Evolutionary conservation across 2,888 invertebrate species (phyloP).

Genomic region (Heliconius ismenius): DNA sequence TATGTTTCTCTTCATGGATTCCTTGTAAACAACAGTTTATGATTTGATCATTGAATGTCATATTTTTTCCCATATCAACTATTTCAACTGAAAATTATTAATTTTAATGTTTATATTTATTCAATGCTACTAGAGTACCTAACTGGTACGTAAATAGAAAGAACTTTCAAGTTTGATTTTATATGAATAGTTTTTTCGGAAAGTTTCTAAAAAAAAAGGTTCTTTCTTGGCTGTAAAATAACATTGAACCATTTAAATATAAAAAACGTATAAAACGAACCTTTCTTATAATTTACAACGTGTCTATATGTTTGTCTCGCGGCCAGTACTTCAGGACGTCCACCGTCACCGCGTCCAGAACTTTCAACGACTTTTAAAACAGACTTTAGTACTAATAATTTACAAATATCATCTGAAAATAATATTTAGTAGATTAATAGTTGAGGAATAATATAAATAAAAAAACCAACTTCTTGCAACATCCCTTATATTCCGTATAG

Average conservation of each 20-base stretch:
- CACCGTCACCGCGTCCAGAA: constrained; percentile 49
- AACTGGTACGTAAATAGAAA: not conserved
- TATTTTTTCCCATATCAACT: constrained; percentile 9
- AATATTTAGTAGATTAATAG: not conserved
- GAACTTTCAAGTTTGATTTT: no score
- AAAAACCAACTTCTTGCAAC: not conserved
- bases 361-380: constrained; percentile 45
- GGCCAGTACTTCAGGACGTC: constrained; percentile 46
- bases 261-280: not conserved
- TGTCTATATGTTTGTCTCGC: constrained; percentile 51
- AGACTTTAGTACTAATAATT: constrained; percentile 49
- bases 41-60: constrained; percentile 20
- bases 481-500: no score
- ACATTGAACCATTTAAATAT: no score
- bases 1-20: constrained; percentile 14
- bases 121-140: not conserved
- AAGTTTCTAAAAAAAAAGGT: no score
- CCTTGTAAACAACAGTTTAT: constrained; percentile 34
- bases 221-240: no score
- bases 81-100: constrained; percentile 33
- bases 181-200: no score
- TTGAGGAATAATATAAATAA: not conserved
- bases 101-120: not conserved
- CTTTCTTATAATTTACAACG: constrained; percentile 35
- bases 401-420: constrained; percentile 51